Evolutionary conservation across 2,113 vertebrate genomes (phyloP), one percentile per base, ranked within the genome.

Genomic region (Nasalis larvatus): DNA sequence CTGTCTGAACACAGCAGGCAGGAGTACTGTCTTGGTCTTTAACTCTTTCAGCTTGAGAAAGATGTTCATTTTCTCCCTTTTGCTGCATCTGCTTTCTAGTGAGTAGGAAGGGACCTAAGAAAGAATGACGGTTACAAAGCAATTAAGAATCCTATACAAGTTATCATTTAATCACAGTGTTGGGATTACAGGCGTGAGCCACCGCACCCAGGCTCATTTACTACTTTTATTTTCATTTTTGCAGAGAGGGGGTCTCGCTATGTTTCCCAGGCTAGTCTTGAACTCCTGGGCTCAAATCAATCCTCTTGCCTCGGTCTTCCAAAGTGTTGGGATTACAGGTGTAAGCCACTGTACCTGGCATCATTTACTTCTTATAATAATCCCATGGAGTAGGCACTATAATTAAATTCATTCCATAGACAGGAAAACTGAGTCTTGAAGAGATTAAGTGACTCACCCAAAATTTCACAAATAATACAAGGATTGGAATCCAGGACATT

Each of bases 351-450:
- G 27, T 6, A 63, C 30, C 60, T 63, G 60, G 60, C 12, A 63
- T 63, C 60, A 30, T 63, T 30, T 84, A 91, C 7, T 87, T 81
- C 35, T 78, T 93, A 27, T n/a, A 85, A 86, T 40, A 90, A 92
- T 40, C 40, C 56, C 91, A 60, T 47, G 63, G 91, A 91, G 49
- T 54, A 92, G 14, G 27, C 35, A 83, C 30, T 82, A 69, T 27
- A 45, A 90, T 66, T 83, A 93, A 86, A 88, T 66, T 94, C 17
- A 86, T 47, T 94, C 90, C n/a, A 86, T 8, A 94, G 16, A 68
- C 40, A 96, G 9, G 52, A 90, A 96, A 93, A 91, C 17, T 60
- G 8, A 95, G 42, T 18, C 32, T 89, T 85, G 69, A 47, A 56
- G 71, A 73, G 23, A 80, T 25, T 74, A 95, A 88, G 12, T 56